Evolutionary conservation across 2,888 invertebrate species (phyloP), one percentile per base, ranked within the genome.

Genomic region (Malthinus flaveolus): DNA sequence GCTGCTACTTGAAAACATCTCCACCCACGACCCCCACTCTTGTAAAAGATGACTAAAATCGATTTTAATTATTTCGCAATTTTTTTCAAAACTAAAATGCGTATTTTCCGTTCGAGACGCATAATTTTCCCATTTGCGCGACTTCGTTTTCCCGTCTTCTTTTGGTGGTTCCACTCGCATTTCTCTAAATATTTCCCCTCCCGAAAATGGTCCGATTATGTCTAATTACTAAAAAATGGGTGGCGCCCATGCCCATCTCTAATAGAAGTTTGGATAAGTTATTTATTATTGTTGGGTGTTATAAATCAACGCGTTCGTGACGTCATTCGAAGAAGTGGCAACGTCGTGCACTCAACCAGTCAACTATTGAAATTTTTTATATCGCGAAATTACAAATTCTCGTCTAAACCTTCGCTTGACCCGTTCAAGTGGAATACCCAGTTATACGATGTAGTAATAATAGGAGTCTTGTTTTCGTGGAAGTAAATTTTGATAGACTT

Each of bases 241-340:
- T n/a, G n/a, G n/a, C n/a, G n/a, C n/a, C n/a, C n/a, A n/a, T n/a
- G n/a, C 23, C 39, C 39, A 42, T 42, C n/a, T 23, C 23, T 42
- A 23, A 23, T 42, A 42, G 15, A 42, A 15, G 39, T 42, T 15
- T 11, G 74, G 74, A 75, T 75, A 72, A 70, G 71, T 73, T 75
- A 74, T 77, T 77, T 76, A 77, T 76, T 76, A 74, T 23, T 42
- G 5, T 23, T 23, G 23, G 15, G 39, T 42, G 23, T 76, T 77
- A 76, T 77, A 78, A 77, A 77, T 78, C 76, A 78, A 75, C 75
- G 73, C 71, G 71, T 64, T 23, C 61, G 67, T 76, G 76, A 78
- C 77, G 76, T 77, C 75, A 76, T 64, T 61, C 63, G 50, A 59
- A 63, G 55, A 63, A 63, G 47, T 59, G 75, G 75, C 76, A 75